These are phyloP conservation scores for Adelphocoris suturalis DNA, from an alignment of 2,888 invertebrate genomes.

Conservation along the genomic window DNA sequence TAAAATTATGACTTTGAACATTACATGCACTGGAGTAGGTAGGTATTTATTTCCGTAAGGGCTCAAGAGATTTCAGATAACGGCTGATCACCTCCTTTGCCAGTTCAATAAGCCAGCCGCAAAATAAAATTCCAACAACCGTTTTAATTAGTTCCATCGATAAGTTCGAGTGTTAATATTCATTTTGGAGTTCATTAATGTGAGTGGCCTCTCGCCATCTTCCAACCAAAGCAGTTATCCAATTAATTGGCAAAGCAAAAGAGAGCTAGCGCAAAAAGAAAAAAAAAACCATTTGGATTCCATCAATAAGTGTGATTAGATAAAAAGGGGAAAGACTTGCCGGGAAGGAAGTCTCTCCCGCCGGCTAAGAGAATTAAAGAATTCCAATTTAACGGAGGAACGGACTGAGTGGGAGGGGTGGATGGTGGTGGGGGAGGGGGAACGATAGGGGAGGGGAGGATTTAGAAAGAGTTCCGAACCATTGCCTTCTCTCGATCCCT, in stretches of 20 bases:
- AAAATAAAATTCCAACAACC: neutral
- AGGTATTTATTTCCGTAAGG: too few relatives aligned
- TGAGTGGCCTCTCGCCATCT: neutral
- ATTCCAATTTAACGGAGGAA: slow-evolving; percentile 68
- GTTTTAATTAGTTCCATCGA: neutral
- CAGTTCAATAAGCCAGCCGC: too few relatives aligned
- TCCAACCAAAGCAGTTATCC: slow-evolving; percentile 30
- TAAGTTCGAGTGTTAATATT: neutral
- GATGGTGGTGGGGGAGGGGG: too few relatives aligned
- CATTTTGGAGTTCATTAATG: slow-evolving; percentile 58
- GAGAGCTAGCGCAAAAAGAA: neutral
- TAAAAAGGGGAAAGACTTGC: slow-evolving; percentile 45
- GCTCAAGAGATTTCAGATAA: too few relatives aligned
- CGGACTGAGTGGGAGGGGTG: slow-evolving; percentile 47
- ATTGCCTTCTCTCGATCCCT: slow-evolving; percentile 57
- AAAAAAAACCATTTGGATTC: slow-evolving; percentile 39
- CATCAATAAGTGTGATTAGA: slow-evolving; percentile 69
- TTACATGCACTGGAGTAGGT: too few relatives aligned
- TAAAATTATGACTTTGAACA: too few relatives aligned
- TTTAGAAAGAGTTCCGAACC: slow-evolving; percentile 66
- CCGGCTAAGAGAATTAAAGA: slow-evolving; percentile 69
- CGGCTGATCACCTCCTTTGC: too few relatives aligned
- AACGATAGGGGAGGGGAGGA: slow-evolving; percentile 4
- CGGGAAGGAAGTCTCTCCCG: slow-evolving; percentile 34
- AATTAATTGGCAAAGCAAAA: slow-evolving; percentile 57